These are phyloP conservation scores for Scaptomyza pallida DNA, from an alignment of 1,140 invertebrate species.

Conservation along the genomic window DNA sequence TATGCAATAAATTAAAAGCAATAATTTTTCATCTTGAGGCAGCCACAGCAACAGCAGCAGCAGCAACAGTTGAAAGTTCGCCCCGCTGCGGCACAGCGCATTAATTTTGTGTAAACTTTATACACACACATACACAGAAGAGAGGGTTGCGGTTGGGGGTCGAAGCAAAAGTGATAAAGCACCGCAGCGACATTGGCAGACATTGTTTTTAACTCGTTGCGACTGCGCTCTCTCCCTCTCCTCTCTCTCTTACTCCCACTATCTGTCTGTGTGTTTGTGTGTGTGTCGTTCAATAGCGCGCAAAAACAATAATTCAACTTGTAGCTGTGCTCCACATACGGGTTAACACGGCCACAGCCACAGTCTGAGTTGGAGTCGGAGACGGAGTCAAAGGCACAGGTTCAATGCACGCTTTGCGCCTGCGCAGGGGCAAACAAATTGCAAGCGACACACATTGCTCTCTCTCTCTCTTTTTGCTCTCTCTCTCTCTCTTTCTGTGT, in stretches of 20 bases:
- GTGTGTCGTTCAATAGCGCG: constrained; percentile 32
- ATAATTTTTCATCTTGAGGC: constrained; percentile 84
- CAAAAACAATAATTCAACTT: constrained; percentile 83
- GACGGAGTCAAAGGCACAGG: constrained; percentile 50
- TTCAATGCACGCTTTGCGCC: constrained; percentile 80
- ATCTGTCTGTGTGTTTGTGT: not conserved
- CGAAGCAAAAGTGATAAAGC: constrained; percentile 65
- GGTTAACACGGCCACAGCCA: constrained; percentile 1
- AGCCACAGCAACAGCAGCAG: constrained; percentile 62
- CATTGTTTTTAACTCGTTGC: constrained; percentile 81
- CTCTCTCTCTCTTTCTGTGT: constrained; percentile 12
- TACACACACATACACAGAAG: constrained; percentile 54
- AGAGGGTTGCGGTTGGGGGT: constrained; percentile 5
- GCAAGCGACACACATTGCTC: constrained; percentile 38
- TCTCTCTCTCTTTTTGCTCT: not conserved
- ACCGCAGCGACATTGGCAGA: constrained; percentile 69
- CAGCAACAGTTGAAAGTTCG: constrained; percentile 83
- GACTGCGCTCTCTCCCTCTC: constrained; percentile 59
- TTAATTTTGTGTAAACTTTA: constrained; percentile 75
- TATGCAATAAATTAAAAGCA: constrained; percentile 84
- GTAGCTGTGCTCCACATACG: constrained; percentile 49
- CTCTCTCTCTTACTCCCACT: not conserved
- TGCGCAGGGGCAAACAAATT: constrained; percentile 77
- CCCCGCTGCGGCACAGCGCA: constrained; percentile 79
- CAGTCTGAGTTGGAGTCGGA: not conserved